A percentile compares a stretch with the other conserved stretches of the same genome.
These are phyloP conservation scores for Apodemia duryi DNA, from an alignment of 2,888 invertebrate species.

Conservation along the genomic window DNA sequence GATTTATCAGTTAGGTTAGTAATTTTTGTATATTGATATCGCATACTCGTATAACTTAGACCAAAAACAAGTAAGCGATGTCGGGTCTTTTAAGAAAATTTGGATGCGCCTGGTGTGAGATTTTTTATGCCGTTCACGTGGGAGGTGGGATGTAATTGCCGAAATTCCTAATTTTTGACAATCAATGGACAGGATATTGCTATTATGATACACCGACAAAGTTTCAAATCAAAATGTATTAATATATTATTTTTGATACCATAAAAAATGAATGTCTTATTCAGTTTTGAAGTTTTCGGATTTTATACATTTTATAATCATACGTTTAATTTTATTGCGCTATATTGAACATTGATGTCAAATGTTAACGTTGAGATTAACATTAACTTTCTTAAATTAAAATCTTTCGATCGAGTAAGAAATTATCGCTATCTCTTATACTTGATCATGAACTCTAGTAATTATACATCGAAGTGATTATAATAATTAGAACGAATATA, in stretches of 20 bases:
- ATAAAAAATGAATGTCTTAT: conserved; percentile 28
- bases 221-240: conserved; percentile 31
- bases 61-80: conserved; percentile 43
- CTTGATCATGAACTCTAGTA: no score
- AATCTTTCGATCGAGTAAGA: no score
- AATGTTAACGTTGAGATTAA: no score
- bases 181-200: conserved; percentile 77
- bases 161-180: conserved; percentile 78
- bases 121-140: conserved; percentile 68
- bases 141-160: conserved; percentile 77
- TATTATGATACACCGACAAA: conserved; percentile 65
- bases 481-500: no score
- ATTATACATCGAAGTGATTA: no score
- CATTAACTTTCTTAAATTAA: no score
- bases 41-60: conserved; percentile 36
- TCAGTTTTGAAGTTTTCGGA: conserved; percentile 12
- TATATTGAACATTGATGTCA: no score
- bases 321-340: neutral
- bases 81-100: conserved; percentile 71
- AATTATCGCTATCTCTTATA: no score
- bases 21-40: conserved; percentile 6
- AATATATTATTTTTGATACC: conserved; percentile 25
- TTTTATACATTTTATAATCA: conserved; percentile 1
- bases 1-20: neutral
- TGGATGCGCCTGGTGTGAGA: conserved; percentile 69